phyloP scores from a whole-genome alignment of 1,140 invertebrate genomes.

The Trichogramma pretiosum region DNA sequence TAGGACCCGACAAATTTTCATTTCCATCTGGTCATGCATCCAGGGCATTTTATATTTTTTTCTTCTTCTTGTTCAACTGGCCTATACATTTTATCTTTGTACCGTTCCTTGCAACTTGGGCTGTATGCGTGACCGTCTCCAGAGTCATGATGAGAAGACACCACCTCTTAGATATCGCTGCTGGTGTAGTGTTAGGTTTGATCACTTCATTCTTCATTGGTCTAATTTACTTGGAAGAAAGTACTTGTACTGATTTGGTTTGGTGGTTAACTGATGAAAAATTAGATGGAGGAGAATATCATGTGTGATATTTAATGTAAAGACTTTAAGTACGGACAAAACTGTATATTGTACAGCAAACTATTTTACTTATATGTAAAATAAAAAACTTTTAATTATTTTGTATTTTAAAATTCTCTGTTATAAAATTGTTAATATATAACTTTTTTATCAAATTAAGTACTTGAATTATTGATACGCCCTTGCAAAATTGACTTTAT shows the following conservation, averaged over 20 bases:
- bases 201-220: slow-evolving; percentile 59
- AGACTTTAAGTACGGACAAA: too few species aligned
- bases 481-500: too few species aligned
- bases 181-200: slow-evolving; percentile 68
- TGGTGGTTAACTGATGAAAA: slow-evolving; percentile 50
- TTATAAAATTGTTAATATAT: background rate
- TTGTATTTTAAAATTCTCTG: background rate
- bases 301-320: slow-evolving; percentile 36
- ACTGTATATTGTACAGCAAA: too few species aligned
- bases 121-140: slow-evolving; percentile 63
- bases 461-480: too few species aligned
- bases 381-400: background rate
- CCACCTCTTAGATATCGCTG: slow-evolving; percentile 75
- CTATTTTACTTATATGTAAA: background rate
- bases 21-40: slow-evolving; percentile 95
- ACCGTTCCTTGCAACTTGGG: slow-evolving; percentile 65
- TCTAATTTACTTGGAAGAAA: slow-evolving; percentile 57
- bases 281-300: slow-evolving; percentile 48
- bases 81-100: slow-evolving; percentile 53
- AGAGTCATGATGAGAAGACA: slow-evolving; percentile 75
- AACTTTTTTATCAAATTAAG: too few species aligned
- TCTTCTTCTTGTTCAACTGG: slow-evolving; percentile 59
- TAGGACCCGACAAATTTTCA: slow-evolving; percentile 79
- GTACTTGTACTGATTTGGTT: slow-evolving; percentile 44
- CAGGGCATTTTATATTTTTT: slow-evolving; percentile 67